Evolutionary conservation across 2,888 invertebrate species (phyloP).

Genomic region (Panopea generosa): DNA sequence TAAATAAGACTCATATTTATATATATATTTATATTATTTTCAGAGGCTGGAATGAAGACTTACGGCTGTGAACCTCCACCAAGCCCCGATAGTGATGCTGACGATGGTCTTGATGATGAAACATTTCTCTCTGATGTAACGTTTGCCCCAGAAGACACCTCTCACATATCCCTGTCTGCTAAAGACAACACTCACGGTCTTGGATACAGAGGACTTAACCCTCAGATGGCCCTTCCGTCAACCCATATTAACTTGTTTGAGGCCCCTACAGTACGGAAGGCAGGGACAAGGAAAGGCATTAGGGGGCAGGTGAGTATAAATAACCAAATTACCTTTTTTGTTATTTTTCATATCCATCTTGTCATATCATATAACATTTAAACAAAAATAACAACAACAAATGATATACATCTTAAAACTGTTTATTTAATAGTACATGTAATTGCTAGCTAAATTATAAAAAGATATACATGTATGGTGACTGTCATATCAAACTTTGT

Average conservation of each 20-base stretch:
- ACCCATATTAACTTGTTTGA: slow-evolving; percentile 77
- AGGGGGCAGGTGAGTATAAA: slow-evolving; percentile 76
- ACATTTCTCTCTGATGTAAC: slow-evolving; percentile 71
- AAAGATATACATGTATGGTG: too few species aligned
- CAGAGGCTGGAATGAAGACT: slow-evolving; percentile 63
- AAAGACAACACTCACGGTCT: slow-evolving; percentile 90
- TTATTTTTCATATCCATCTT: too few species aligned
- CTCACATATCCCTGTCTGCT: slow-evolving; percentile 88
- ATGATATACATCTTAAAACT: too few species aligned
- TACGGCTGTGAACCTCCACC: slow-evolving; percentile 81
- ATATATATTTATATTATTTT: background rate
- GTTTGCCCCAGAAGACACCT: slow-evolving; percentile 87
- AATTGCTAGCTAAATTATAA: too few species aligned
- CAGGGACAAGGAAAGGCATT: slow-evolving; percentile 75
- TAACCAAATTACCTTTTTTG: too few species aligned
- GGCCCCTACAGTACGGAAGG: slow-evolving; percentile 60
- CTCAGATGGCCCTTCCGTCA: slow-evolving; percentile 73
- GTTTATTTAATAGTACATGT: too few species aligned
- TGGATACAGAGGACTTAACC: slow-evolving; percentile 85
- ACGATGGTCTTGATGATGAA: slow-evolving; percentile 71
- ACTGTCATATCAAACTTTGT: too few species aligned
- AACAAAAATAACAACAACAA: too few species aligned
- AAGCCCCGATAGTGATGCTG: slow-evolving; percentile 46
- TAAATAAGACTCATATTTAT: too few species aligned
- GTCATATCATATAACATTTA: too few species aligned